phyloP scores from a whole-genome alignment of 2,113 vertebrate genomes.

The Sterrhoptilus dennistouni region DNA sequence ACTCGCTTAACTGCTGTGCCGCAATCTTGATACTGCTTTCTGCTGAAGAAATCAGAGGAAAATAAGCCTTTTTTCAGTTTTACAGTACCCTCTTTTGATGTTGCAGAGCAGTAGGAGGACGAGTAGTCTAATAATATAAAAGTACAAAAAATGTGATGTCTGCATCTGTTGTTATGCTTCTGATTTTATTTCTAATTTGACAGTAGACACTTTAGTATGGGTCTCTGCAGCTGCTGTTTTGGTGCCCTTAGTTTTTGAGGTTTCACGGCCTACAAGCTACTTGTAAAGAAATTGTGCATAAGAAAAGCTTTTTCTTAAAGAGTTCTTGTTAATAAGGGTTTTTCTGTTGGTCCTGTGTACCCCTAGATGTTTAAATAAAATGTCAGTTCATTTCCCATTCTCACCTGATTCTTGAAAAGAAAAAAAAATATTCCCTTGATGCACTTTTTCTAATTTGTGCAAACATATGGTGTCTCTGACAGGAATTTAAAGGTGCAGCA shows the following conservation, averaged over 20 bases:
- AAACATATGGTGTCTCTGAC: background rate
- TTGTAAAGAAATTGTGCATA: background rate
- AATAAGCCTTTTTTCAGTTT: background rate
- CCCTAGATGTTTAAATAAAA: background rate
- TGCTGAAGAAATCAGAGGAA: background rate
- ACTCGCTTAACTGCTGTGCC: background rate
- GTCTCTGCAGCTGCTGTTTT: background rate
- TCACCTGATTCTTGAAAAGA: background rate
- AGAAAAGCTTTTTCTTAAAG: background rate
- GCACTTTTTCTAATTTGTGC: background rate
- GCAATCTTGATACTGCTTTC: background rate
- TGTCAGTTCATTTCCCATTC: background rate
- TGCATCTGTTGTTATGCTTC: background rate
- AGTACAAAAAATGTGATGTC: background rate
- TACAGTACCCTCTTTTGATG: background rate
- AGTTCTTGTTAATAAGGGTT: background rate
- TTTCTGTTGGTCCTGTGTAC: background rate
- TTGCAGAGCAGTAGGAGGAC: background rate
- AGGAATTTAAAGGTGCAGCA: slow-evolving; percentile 47
- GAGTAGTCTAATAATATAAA: background rate
- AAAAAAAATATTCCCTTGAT: background rate
- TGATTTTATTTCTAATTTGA: background rate
- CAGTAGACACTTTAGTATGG: background rate
- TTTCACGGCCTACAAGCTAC: background rate
- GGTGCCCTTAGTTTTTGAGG: background rate